Evolutionary conservation across 1,140 invertebrate species (phyloP).

Genomic region (Pseudomyrmex dendroicus): DNA sequence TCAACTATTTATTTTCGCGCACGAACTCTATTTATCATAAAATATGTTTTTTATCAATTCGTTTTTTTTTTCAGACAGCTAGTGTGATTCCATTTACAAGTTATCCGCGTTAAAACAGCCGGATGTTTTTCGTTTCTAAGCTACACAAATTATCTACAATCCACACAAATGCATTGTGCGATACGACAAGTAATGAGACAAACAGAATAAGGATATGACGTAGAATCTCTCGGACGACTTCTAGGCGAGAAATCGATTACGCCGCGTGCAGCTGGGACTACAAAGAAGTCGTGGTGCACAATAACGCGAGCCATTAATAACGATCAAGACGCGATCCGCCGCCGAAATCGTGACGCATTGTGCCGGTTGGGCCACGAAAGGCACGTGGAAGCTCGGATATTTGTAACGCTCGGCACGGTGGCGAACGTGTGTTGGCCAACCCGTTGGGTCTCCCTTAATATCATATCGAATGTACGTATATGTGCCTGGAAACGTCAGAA

Average conservation of each 20-base stretch:
- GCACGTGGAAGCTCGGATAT: conserved; percentile 43
- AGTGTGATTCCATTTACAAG: not conserved
- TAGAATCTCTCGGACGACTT: conserved; percentile 37
- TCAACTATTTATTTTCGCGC: not conserved
- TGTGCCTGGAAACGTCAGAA: not conserved
- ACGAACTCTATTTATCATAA: not conserved
- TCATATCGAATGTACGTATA: conserved; percentile 27
- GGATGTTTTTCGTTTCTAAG: not conserved
- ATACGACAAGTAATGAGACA: conserved; percentile 44
- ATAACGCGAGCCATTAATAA: conserved; percentile 68
- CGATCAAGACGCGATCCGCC: conserved; percentile 67
- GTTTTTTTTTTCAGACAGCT: not conserved
- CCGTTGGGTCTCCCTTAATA: conserved; percentile 20
- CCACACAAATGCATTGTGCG: conserved; percentile 33
- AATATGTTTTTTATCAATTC: not conserved
- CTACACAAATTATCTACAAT: conserved; percentile 22
- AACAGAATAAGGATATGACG: conserved; percentile 47
- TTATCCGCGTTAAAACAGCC: not conserved
- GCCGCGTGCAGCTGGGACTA: conserved; percentile 25
- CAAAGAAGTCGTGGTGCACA: conserved; percentile 54
- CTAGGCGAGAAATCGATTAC: conserved; percentile 47
- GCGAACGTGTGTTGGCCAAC: conserved; percentile 19
- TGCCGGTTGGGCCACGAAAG: conserved; percentile 33
- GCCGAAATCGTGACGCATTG: conserved; percentile 68
- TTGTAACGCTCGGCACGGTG: conserved; percentile 55